A percentile compares a stretch with the other conserved stretches of the same genome.
Evolutionary conservation across 2,113 vertebrate genomes (phyloP).

Genomic region (Menura novaehollandiae): DNA sequence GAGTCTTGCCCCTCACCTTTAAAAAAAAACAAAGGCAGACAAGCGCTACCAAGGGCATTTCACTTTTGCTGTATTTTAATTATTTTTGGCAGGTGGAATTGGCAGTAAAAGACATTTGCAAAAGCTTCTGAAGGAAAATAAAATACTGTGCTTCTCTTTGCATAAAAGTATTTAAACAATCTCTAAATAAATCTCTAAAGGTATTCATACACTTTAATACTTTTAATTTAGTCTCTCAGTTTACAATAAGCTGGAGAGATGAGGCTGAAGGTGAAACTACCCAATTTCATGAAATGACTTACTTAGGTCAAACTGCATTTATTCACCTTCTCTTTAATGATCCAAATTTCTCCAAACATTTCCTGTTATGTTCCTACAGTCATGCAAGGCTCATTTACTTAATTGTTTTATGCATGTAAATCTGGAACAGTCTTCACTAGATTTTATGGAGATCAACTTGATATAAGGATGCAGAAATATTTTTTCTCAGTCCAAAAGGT

Average conservation of each 20-base stretch:
- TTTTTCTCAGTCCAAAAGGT: not conserved
- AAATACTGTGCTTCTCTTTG: not conserved
- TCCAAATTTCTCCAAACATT: not conserved
- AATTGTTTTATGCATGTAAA: not conserved
- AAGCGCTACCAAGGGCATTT: not conserved
- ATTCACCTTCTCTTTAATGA: slow-evolving; percentile 8
- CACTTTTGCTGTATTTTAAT: not conserved
- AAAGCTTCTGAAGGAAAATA: not conserved
- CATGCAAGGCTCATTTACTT: not conserved
- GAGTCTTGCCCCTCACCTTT: not conserved
- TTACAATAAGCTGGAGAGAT: not conserved
- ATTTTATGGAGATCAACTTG: not conserved
- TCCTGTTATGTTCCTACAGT: not conserved
- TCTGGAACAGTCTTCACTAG: not conserved
- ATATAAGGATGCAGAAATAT: not conserved
- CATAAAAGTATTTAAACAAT: not conserved
- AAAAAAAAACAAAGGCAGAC: not conserved
- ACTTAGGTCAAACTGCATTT: not conserved
- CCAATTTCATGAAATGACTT: not conserved
- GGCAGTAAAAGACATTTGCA: not conserved
- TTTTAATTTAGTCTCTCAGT: not conserved
- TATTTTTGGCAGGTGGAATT: not conserved
- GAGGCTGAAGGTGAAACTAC: not conserved
- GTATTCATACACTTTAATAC: not conserved
- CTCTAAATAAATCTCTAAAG: not conserved